These are phyloP conservation scores for Formica selysi DNA, from an alignment of 1,140 invertebrate genomes.

Conservation along the genomic window DNA sequence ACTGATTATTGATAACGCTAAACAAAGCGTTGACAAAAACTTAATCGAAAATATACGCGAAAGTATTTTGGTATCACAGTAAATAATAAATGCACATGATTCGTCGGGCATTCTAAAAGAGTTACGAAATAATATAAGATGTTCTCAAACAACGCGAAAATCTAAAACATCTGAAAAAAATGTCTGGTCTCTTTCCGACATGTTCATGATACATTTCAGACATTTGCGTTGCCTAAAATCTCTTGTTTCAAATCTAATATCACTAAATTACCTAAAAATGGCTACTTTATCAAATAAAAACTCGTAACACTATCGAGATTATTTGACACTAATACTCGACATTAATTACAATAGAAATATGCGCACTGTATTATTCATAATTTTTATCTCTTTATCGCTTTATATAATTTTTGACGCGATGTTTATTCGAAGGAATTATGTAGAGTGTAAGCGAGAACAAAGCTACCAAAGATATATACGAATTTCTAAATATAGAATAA, in stretches of 20 bases:
- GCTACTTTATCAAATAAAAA: slow-evolving; percentile 29
- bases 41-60: slow-evolving; percentile 52
- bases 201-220: neutral
- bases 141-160: slow-evolving; percentile 26
- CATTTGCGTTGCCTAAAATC: slow-evolving; percentile 6
- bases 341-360: slow-evolving; percentile 49
- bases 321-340: slow-evolving; percentile 49
- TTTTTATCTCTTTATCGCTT: slow-evolving; percentile 34
- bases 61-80: slow-evolving; percentile 72
- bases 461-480: slow-evolving; percentile 24
- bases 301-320: slow-evolving; percentile 27
- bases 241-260: slow-evolving; percentile 31
- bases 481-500: slow-evolving; percentile 34
- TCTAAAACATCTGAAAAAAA: slow-evolving; percentile 20
- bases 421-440: slow-evolving; percentile 40
- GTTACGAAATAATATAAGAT: slow-evolving; percentile 29
- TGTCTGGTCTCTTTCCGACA: neutral
- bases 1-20: neutral
- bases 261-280: slow-evolving; percentile 41
- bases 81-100: slow-evolving; percentile 68
- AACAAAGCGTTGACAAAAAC: slow-evolving; percentile 57
- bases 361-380: slow-evolving; percentile 16
- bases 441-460: slow-evolving; percentile 17
- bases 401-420: slow-evolving; percentile 39
- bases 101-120: slow-evolving; percentile 38